A percentile compares a stretch with the other conserved stretches of the same genome.
These are phyloP conservation scores for Exephanes ischioxanthus DNA, from an alignment of 2,888 invertebrate species.

Conservation along the genomic window DNA sequence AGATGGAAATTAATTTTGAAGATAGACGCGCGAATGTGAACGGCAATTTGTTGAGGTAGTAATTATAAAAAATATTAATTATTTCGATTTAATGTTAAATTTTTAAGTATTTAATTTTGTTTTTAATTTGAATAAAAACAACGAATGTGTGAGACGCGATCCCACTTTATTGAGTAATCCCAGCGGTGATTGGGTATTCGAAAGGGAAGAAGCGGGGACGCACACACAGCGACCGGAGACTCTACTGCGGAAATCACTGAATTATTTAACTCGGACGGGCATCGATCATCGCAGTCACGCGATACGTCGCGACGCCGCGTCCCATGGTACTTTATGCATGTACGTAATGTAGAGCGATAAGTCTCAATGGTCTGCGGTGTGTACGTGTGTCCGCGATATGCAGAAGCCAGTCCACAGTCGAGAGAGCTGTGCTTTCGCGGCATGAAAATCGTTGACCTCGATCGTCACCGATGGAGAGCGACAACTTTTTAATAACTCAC, in stretches of 20 bases:
- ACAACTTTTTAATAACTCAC: slow-evolving; percentile 60
- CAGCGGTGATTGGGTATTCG: slow-evolving; percentile 8
- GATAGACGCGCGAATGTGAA: background rate
- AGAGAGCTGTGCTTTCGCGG: slow-evolving; percentile 52
- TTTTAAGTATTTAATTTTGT: too few relatives aligned
- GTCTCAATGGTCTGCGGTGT: slow-evolving; percentile 17
- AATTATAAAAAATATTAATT: too few relatives aligned
- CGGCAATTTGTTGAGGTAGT: too few relatives aligned
- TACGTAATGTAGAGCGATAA: slow-evolving; percentile 34
- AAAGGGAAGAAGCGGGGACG: slow-evolving; percentile 3
- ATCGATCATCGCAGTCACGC: slow-evolving; percentile 80
- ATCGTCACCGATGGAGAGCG: slow-evolving; percentile 63
- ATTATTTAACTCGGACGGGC: slow-evolving; percentile 78
- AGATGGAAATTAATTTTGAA: background rate
- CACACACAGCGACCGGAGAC: slow-evolving; percentile 53
- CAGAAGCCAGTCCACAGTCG: slow-evolving; percentile 49
- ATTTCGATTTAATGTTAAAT: too few relatives aligned
- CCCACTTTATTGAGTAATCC: background rate
- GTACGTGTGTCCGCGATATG: slow-evolving; percentile 42
- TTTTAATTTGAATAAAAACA: background rate
- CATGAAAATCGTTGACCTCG: slow-evolving; percentile 73
- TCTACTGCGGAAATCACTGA: slow-evolving; percentile 77
- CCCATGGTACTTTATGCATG: slow-evolving; percentile 14
- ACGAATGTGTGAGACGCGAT: background rate
- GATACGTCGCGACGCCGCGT: slow-evolving; percentile 70